Percentiles rank a stretch among this genome's conserved stretches.
Conservation (phyloP, 2,888 invertebrate genomes). For the Platerodrilus igneus region DNA sequence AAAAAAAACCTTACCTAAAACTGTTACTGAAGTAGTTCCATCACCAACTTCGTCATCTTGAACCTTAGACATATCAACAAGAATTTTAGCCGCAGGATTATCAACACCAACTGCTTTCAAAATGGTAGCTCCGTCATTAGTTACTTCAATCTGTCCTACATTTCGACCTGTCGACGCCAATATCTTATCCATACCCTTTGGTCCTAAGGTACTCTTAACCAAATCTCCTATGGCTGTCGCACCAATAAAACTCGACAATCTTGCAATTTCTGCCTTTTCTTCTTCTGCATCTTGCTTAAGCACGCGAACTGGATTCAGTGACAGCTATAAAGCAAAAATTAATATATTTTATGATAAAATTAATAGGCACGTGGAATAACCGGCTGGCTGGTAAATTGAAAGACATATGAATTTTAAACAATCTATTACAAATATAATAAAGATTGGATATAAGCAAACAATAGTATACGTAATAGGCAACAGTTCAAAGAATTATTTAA, state of each 20-base stretch:
- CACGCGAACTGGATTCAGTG: constrained; percentile 90
- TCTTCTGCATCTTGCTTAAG: constrained; percentile 95
- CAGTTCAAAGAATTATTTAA: no score
- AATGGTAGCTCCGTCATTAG: constrained; percentile 99
- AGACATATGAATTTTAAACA: constrained; percentile 33
- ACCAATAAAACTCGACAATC: constrained; percentile 96
- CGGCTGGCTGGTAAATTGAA: constrained; percentile 25
- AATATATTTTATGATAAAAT: constrained; percentile 9
- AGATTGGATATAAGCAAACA: no score
- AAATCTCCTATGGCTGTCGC: constrained; percentile 98
- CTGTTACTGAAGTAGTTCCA: constrained; percentile 99
- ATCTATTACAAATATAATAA: no score
- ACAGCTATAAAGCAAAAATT: constrained; percentile 56
- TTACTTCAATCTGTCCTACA: constrained; percentile 85
- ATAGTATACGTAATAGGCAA: no score
- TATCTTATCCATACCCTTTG: constrained; percentile 98
- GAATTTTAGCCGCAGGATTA: constrained; percentile 97
- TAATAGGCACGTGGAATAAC: constrained; percentile 32
- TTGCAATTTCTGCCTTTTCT: constrained; percentile 95
- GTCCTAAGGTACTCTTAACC: constrained; percentile 96
- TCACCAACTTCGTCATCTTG: constrained; percentile 99
- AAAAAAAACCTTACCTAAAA: constrained; percentile 56
- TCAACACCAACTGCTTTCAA: constrained; percentile 94
- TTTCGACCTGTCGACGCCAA: constrained; percentile 75
- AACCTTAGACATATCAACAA: constrained; percentile 97